Conservation (phyloP, 2,113 vertebrate species). For the Kryptolebias marmoratus region DNA sequence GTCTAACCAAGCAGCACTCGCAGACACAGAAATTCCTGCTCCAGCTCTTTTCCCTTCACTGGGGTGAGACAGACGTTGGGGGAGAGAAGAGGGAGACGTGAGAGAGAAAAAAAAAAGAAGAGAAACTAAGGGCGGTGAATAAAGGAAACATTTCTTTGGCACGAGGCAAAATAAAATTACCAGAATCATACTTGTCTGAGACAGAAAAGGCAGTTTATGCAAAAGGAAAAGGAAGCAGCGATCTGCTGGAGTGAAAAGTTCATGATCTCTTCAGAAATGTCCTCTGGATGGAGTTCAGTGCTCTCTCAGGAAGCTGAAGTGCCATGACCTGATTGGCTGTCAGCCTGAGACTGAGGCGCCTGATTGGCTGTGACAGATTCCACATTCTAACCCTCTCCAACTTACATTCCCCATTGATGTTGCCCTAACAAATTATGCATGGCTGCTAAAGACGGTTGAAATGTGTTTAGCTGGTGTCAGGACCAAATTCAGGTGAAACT, state of each 20-base stretch:
- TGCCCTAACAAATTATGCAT: slow-evolving; percentile 49
- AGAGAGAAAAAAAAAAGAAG: slow-evolving; percentile 26
- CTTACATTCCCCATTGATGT: slow-evolving; percentile 63
- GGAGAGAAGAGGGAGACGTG: neutral
- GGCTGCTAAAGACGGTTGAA: slow-evolving; percentile 43
- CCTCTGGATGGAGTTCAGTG: slow-evolving; percentile 61
- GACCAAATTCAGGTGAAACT: neutral
- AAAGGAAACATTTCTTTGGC: slow-evolving; percentile 76
- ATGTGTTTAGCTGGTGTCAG: slow-evolving; percentile 38
- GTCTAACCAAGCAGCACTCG: slow-evolving; percentile 78
- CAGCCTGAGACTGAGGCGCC: slow-evolving; percentile 67
- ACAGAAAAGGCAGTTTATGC: slow-evolving; percentile 50
- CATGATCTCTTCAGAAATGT: slow-evolving; percentile 71
- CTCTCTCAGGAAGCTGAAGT: slow-evolving; percentile 63
- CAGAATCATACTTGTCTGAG: slow-evolving; percentile 56
- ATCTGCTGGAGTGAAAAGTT: slow-evolving; percentile 79
- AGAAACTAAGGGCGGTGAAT: slow-evolving; percentile 34
- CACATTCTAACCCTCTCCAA: slow-evolving; percentile 54
- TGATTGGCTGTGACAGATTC: slow-evolving; percentile 77
- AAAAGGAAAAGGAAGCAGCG: slow-evolving; percentile 59
- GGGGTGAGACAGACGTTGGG: slow-evolving; percentile 25
- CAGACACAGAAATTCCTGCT: slow-evolving; percentile 71
- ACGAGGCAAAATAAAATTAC: slow-evolving; percentile 69
- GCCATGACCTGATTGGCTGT: slow-evolving; percentile 77
- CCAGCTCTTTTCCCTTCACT: slow-evolving; percentile 68